phyloP scores from a whole-genome alignment of 1,140 invertebrate species.

The Probaryconus sp. region DNA sequence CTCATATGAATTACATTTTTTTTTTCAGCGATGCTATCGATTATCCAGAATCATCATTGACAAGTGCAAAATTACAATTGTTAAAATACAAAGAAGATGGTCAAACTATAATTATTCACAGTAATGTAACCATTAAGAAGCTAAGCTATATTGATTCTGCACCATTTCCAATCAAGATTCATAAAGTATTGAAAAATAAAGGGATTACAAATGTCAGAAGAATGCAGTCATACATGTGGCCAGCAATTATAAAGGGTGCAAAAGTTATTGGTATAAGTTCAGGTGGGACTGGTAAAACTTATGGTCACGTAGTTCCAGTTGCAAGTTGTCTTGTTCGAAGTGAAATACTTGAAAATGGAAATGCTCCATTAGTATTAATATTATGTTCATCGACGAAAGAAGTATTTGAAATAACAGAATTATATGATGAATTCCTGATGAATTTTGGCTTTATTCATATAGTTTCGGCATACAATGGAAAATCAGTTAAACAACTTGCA shows the following conservation, averaged over 20 bases:
- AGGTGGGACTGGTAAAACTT: conserved; percentile 70
- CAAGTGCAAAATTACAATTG: conserved; percentile 24
- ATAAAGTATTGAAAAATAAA: conserved; percentile 60
- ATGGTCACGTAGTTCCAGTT: conserved; percentile 69
- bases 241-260: conserved; percentile 70
- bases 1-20: not conserved
- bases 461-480: conserved; percentile 69
- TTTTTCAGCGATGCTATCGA: too few species aligned
- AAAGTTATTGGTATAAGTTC: conserved; percentile 69
- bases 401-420: conserved; percentile 57
- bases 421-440: conserved; percentile 60
- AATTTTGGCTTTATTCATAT: conserved; percentile 51
- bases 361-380: conserved; percentile 65
- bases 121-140: conserved; percentile 52
- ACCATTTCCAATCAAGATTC: conserved; percentile 63
- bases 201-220: conserved; percentile 51
- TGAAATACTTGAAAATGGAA: too few species aligned
- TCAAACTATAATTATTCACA: conserved; percentile 68
- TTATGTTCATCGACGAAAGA: conserved; percentile 69
- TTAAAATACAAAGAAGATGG: conserved; percentile 48
- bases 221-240: conserved; percentile 75
- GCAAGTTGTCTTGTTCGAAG: conserved; percentile 55
- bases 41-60: not conserved
- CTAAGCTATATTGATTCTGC: conserved; percentile 58
- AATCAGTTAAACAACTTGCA: conserved; percentile 64